phyloP scores from a whole-genome alignment of 2,888 invertebrate species.

The Harmothoe impar region DNA sequence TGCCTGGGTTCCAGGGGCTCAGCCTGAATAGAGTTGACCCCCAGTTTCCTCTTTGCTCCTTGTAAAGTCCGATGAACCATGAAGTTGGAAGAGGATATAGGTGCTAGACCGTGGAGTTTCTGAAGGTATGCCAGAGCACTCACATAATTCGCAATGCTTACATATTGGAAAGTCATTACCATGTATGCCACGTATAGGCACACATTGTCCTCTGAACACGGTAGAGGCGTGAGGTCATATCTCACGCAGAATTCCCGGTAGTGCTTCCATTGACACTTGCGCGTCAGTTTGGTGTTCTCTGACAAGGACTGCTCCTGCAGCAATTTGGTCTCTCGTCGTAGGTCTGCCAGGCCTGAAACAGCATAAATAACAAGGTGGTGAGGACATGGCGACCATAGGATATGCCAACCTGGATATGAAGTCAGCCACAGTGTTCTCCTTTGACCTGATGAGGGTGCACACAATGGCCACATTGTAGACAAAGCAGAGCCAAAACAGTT shows the following conservation, averaged over 20 bases:
- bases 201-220: not conserved
- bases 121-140: not conserved
- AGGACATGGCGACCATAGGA: not conserved
- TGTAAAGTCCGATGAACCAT: not conserved
- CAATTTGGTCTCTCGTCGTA: no score
- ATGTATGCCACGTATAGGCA: not conserved
- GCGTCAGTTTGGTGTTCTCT: not conserved
- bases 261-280: not conserved
- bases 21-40: not conserved
- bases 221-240: not conserved
- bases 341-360: not conserved
- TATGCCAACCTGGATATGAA: not conserved
- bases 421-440: not conserved
- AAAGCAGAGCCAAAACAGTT: not conserved
- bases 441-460: not conserved
- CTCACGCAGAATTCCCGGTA: not conserved
- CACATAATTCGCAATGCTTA: not conserved
- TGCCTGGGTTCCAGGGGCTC: not conserved
- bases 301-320: not conserved
- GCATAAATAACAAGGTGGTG: not conserved
- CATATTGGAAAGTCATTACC: not conserved
- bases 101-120: not conserved
- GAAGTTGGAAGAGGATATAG: not conserved
- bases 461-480: not conserved
- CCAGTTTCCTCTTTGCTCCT: not conserved